Base-by-base conservation (phyloP, 2,888 invertebrate species). In the Pollenia griseotomentosa region DNA sequence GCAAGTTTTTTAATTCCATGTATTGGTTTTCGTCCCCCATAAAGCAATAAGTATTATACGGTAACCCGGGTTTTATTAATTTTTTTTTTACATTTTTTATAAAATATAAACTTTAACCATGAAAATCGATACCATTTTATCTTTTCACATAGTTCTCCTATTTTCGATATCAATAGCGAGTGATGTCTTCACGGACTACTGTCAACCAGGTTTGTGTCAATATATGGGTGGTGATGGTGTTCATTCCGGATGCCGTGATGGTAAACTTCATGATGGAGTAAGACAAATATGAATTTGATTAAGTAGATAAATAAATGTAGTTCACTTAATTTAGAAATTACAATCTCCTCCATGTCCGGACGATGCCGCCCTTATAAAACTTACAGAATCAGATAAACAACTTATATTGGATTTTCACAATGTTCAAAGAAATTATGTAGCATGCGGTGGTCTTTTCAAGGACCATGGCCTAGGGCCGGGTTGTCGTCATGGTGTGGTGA, bases 401-500 rank as follows among this genome's bases (percentile, higher is more conserved):
- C 23, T 87, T 0, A 91, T 91, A 23, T 83, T 91, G 33, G 85
- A 88, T 44, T 57, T 87, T 46, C 91, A 91, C 84, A 91, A 91
- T 42, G 85, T 89, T 4, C 89, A 89, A 2, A 89, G 91, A 23
- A 89, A 91, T 61, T 79, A 83, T 44, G 66, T 91, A 9, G 91
- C 91, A 0, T 87, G 90, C 61, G 91, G 91, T 0, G 89, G 89
- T 0, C 23, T 91, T 2, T 61, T 3, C 10, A 80, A 51, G 46
- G 6, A 70, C 0, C 33, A 74, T 1, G 46, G 16, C 55, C n/a
- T 90, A 6, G 66, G 88, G 11, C 88, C 89, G 6, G 91, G 91
- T 16, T 16, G 85, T 7, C 90, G 89, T 11, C 91, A 91, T 90
- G 91, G 87, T 55, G 90, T 89, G 8, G 89, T 91, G 88, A 55